phyloP scores from a whole-genome alignment of 2,797 vertebrate species.

The Aplochiton taeniatus region DNA sequence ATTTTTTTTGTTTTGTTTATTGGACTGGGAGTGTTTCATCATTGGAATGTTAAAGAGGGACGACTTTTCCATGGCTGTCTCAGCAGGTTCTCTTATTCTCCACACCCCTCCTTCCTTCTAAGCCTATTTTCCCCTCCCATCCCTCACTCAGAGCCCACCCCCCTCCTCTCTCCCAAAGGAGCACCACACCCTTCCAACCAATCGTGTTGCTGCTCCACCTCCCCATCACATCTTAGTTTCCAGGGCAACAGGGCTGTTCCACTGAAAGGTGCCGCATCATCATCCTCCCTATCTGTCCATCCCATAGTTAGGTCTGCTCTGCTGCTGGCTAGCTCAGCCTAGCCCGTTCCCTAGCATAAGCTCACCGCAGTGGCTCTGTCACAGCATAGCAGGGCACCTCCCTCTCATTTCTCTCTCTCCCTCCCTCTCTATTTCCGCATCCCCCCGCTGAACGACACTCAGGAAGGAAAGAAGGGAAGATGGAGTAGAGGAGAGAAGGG shows the following conservation, averaged over 20 bases:
- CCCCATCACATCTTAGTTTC: conserved; percentile 93
- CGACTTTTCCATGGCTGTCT: too few species aligned
- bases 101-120: conserved; percentile 6
- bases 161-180: conserved; percentile 23
- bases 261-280: conserved; percentile 90
- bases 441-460: conserved; percentile 79
- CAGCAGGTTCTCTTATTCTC: too few species aligned
- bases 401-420: conserved; percentile 63
- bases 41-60: neutral
- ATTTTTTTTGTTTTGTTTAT: conserved; percentile 1
- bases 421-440: conserved; percentile 60
- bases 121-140: conserved; percentile 15
- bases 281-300: conserved; percentile 45
- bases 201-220: conserved; percentile 83
- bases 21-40: conserved; percentile 1
- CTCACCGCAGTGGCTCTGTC: conserved; percentile 82
- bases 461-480: conserved; percentile 71
- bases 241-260: conserved; percentile 90
- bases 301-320: conserved; percentile 79
- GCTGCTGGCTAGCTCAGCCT: conserved; percentile 63
- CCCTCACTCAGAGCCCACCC: conserved; percentile 41
- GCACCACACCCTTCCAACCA: conserved; percentile 78
- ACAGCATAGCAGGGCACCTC: conserved; percentile 79
- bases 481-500: conserved; percentile 69
- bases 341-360: conserved; percentile 30